Conservation (phyloP, 2,797 vertebrate genomes). For the Balearica regulorum region DNA sequence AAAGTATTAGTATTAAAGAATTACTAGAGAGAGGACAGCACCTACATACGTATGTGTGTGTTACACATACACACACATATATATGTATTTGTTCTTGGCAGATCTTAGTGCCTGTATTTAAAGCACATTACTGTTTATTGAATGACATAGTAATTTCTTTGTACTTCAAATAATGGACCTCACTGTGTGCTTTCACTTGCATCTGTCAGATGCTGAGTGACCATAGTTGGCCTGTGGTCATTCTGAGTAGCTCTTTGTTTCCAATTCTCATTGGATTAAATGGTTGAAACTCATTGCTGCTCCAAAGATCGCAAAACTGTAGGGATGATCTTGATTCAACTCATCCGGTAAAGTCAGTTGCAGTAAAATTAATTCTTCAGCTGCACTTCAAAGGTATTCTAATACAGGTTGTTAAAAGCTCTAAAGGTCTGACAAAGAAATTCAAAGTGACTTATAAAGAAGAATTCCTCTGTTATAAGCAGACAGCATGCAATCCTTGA, state of each 20-base stretch:
- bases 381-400: constrained; percentile 6
- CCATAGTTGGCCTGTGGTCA: neutral
- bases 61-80: fast-evolving
- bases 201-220: neutral
- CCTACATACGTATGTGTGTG: fast-evolving
- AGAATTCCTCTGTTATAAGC: neutral
- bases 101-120: neutral
- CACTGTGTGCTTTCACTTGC: neutral
- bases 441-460: neutral
- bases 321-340: neutral
- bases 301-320: neutral
- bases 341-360: neutral
- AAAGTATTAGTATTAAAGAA: neutral
- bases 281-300: neutral
- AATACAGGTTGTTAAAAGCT: neutral
- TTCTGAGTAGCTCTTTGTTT: neutral
- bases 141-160: neutral
- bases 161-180: neutral
- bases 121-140: neutral
- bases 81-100: neutral
- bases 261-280: neutral
- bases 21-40: neutral
- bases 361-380: neutral
- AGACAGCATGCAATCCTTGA: neutral
- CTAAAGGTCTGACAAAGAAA: neutral